phyloP scores from a whole-genome alignment of 1,140 invertebrate genomes.

The Maconellicoccus hirsutus region DNA sequence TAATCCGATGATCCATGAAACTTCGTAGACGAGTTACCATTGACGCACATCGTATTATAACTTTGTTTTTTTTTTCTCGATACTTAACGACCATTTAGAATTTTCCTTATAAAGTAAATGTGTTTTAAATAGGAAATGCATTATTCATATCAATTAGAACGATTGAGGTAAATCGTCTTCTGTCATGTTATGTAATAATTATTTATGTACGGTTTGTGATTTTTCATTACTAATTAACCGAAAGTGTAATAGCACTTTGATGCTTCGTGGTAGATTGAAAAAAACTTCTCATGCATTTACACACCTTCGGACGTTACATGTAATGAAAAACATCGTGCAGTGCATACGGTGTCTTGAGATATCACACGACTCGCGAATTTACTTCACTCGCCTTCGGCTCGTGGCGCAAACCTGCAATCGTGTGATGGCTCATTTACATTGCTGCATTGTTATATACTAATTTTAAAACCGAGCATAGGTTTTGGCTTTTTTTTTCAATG shows the following conservation, averaged over 20 bases:
- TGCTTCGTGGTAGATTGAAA: too few relatives aligned
- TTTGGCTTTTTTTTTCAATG: background rate
- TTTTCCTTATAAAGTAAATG: background rate
- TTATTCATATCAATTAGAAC: background rate
- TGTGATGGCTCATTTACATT: too few relatives aligned
- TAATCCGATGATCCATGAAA: background rate
- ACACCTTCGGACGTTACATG: too few relatives aligned
- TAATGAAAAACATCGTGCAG: too few relatives aligned
- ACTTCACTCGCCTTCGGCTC: too few relatives aligned
- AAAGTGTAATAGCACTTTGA: too few relatives aligned
- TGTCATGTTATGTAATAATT: background rate
- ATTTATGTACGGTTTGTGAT: background rate
- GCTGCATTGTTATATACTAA: background rate
- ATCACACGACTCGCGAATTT: too few relatives aligned
- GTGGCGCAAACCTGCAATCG: too few relatives aligned
- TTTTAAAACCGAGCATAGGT: background rate
- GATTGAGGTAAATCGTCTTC: slow-evolving; percentile 19
- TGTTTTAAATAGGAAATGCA: background rate
- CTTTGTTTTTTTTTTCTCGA: background rate
- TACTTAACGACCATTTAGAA: background rate
- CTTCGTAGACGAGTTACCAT: slow-evolving; percentile 16
- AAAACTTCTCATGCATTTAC: too few relatives aligned
- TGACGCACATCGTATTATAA: background rate
- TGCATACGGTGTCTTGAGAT: too few relatives aligned
- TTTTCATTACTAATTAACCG: too few relatives aligned